These are phyloP conservation scores for Burhinus oedicnemus DNA, from an alignment of 2,113 vertebrate genomes.

Conservation along the genomic window DNA sequence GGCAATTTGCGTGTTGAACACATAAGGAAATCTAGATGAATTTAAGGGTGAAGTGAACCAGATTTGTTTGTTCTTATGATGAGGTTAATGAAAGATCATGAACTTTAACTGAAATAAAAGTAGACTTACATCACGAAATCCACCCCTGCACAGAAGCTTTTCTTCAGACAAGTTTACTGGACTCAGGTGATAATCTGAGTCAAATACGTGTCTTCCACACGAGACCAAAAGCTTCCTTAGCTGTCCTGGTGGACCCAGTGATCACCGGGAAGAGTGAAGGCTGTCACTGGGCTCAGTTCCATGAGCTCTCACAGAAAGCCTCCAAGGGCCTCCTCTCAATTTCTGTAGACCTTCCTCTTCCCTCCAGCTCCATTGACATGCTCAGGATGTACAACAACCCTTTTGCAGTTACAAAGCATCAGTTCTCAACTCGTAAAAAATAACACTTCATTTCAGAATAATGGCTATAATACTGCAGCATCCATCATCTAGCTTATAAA, in stretches of 20 bases:
- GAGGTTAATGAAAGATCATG: not conserved
- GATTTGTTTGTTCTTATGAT: not conserved
- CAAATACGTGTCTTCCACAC: not conserved
- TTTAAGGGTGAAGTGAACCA: not conserved
- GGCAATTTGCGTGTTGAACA: not conserved
- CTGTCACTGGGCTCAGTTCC: not conserved
- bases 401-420: not conserved
- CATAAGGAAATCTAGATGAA: not conserved
- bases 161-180: not conserved
- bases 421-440: slow-evolving; percentile 29
- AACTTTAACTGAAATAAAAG: not conserved
- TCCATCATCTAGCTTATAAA: slow-evolving; percentile 18
- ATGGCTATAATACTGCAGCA: not conserved
- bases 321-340: not conserved
- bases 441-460: slow-evolving; percentile 23
- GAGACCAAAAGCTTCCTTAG: not conserved
- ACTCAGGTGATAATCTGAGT: not conserved
- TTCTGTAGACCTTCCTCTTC: not conserved
- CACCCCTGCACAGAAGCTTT: not conserved
- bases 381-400: not conserved
- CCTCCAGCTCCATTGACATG: not conserved
- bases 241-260: not conserved
- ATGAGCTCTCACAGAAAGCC: not conserved
- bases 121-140: not conserved
- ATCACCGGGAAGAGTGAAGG: accelerated